Base-by-base conservation (phyloP, 2,113 vertebrate species). In the Lampris incognitus region DNA sequence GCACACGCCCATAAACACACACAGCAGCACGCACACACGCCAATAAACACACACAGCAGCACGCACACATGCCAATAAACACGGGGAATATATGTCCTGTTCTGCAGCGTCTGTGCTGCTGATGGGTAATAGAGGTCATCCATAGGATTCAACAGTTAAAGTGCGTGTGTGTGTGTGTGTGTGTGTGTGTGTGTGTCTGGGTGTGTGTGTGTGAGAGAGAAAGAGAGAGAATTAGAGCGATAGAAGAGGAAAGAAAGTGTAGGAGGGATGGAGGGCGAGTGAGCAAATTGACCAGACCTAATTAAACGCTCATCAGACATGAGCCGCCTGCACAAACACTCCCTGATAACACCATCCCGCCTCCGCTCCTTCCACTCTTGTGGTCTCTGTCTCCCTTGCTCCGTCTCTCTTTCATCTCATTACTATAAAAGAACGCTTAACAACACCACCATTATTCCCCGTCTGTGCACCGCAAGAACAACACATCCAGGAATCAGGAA, bases 281-380 rank as follows among this genome's bases (percentile, higher is more conserved):
- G 61, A 74, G 81, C 68, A 74, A 83, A 88, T 75, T 76, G 68
- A 48, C 66, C 69, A 42, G 55, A 85, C 79, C 72, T 87, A 88
- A 92, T 93, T 91, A 91, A 90, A 92, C 42, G 62, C 41, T 84
- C 60, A 76, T 71, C 73, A 82, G 65, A 85, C 75, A 89, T 24
- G 40, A 69, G 72, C 60, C 57, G 76, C 74, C 87, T 85, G 72
- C 81, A 79, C 68, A 82, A 7, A 56, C 6, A 3, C 70, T 72
- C 60, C 40, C 65, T 74, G 64, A 91, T 85, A 87, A 91, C 87
- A 6, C 10, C 68, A 41, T 60, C 51, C 57, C 51, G 59, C 69
- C 50, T 39, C 11, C 24, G 24, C 24, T 46, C 44, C 63, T 68
- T 44, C 4, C 44, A 46, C 44, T 46, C 44, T 46, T 46, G 4